These are phyloP conservation scores for Lepidonotus clava DNA, from an alignment of 2,888 invertebrate species.

Conservation along the genomic window DNA sequence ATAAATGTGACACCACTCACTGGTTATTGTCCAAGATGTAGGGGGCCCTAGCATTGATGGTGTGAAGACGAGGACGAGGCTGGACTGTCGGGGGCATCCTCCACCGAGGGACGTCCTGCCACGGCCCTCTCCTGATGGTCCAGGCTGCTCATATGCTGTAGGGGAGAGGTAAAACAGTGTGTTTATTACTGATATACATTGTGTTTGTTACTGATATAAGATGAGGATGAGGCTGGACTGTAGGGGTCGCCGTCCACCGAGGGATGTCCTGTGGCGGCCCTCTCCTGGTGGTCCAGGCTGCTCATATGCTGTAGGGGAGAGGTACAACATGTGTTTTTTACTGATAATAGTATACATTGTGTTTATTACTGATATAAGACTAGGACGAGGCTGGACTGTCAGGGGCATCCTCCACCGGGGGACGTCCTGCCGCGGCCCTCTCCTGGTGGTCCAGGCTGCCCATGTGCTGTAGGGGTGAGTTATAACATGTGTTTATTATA, in stretches of 20 bases:
- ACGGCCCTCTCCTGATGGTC: background rate
- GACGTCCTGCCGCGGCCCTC: background rate
- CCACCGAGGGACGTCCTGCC: slow-evolving; percentile 17
- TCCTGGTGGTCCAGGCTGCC: slow-evolving; percentile 14
- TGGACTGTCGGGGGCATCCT: slow-evolving; percentile 34
- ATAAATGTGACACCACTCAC: too few relatives aligned
- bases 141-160: slow-evolving; percentile 17
- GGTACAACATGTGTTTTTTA: too few relatives aligned
- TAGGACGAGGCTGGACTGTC: slow-evolving; percentile 35
- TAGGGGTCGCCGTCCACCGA: slow-evolving; percentile 24
- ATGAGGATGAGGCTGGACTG: slow-evolving; percentile 35
- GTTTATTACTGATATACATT: background rate
- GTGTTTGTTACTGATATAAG: background rate
- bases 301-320: slow-evolving; percentile 31
- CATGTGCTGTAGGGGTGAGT: slow-evolving; percentile 32
- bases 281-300: slow-evolving; percentile 13
- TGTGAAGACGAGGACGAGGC: slow-evolving; percentile 35
- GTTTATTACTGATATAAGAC: too few relatives aligned
- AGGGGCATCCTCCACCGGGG: slow-evolving; percentile 25
- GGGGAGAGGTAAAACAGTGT: background rate
- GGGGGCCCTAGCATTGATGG: slow-evolving; percentile 36
- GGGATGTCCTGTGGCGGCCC: background rate
- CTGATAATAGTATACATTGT: too few relatives aligned
- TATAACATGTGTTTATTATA: too few relatives aligned
- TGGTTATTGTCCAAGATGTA: background rate